A percentile compares a stretch with the other conserved stretches of the same genome.
Evolutionary conservation across 2,113 vertebrate species (phyloP).

Genomic region (Alethe castanea): DNA sequence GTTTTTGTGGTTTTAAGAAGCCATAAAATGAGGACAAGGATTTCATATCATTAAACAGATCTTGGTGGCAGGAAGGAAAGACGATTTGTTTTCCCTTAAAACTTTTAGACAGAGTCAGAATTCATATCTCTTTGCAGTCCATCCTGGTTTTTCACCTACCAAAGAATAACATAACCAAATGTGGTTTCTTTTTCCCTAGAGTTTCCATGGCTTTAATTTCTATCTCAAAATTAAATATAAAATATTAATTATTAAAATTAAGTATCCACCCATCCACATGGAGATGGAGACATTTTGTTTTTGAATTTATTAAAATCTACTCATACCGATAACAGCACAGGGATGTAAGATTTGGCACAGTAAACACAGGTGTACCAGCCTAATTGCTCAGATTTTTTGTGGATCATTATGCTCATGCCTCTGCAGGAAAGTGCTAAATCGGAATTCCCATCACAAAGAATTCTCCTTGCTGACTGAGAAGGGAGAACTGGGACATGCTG

Average conservation of each 20-base stretch:
- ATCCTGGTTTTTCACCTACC: neutral
- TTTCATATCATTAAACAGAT: neutral
- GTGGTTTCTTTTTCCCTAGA: fast-evolving
- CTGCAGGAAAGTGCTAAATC: neutral
- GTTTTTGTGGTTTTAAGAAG: neutral
- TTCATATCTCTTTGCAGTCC: neutral
- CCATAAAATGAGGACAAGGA: neutral
- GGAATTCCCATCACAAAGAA: neutral
- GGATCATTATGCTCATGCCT: neutral
- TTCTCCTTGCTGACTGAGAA: neutral
- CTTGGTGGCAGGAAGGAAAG: neutral
- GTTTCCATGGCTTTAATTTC: neutral
- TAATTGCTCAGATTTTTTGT: neutral
- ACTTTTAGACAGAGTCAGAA: neutral
- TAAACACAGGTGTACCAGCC: neutral
- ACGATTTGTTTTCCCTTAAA: neutral
- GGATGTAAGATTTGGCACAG: neutral
- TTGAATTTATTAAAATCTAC: neutral
- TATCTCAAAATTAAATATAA: neutral
- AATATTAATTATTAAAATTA: neutral
- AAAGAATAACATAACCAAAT: neutral
- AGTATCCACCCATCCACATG: neutral
- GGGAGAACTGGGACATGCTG: neutral
- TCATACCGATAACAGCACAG: neutral
- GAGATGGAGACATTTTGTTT: neutral